Base-by-base conservation (phyloP, 2,113 vertebrate species). In the Varanus komodoensis region DNA sequence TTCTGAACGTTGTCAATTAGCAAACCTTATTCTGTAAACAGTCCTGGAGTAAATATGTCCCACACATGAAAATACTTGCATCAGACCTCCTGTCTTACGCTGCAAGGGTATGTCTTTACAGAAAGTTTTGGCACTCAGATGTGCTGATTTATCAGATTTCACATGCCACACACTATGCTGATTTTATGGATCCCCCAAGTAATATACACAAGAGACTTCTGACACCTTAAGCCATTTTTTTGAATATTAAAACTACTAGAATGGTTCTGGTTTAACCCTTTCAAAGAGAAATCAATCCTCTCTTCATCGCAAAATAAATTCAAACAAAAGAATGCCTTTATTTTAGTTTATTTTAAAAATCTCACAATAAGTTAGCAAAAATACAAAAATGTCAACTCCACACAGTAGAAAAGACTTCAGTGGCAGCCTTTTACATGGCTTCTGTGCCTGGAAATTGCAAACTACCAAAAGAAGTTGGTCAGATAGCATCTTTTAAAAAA, bases 301-400 rank as follows among this genome's bases (percentile, higher is more conserved):
- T 54, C 17, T 77, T 78, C 50, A 68, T 34, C 87, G 27, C 64
- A 88, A 14, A 89, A 67, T 50, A 74, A 95, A 91, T 97, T 98
- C 95, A 98, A 98, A 98, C 98, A 97, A 98, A 96, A 98, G 96
- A 98, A 98, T 97, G 89, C 95, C 97, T 98, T 99, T 99, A 98
- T 98, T 99, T 82, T 81, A 96, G 92, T 93, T 96, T 95, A 64
- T 64, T 98, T 98, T 98, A 98, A 97, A 98, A 98, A 98, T 97
- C 94, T 97, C 96, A 96, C 94, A 99, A 99, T 98, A 99, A 99
- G 93, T 98, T 99, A 99, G 97, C 97, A 98, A 98, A 98, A 98
- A 98, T 97, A 97, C 75, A 96, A 95, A 98, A 98, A 98, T 97
- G 94, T 96, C 98, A 99, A 98, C 98, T 96, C 95, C 99, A 99